Evolutionary conservation across 2,113 vertebrate genomes (phyloP), one percentile per base, ranked within the genome.

Genomic region (Malurus alboscapulatus): DNA sequence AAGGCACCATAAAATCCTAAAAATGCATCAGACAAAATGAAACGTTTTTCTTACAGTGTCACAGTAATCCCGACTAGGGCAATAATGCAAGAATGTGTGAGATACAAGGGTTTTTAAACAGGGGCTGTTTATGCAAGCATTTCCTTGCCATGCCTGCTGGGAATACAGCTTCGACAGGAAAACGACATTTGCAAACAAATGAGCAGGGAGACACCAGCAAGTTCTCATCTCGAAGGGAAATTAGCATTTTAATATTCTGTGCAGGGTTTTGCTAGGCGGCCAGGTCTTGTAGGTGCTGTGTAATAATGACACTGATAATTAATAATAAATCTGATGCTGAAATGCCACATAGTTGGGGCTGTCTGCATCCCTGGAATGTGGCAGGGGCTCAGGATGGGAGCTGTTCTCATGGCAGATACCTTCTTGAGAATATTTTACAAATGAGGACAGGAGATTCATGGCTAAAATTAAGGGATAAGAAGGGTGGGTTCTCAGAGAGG

Each of bases 151-250:
- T 18, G 84, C 90, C 84, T 93, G 63, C 89, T 83, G 93, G 78
- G 93, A 96, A 79, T 73, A 55, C 51, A 63, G 80, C 82, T 78
- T 79, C 42, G 6, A 50, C 81, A 94, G 87, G 38, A 72, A 92
- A 94, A 94, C 32, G 58, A 36, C 91, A 90, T 93, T 89, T 86
- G 95, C 96, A 95, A 96, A 94, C 96, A 96, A 95, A 96, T 93
- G 94, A 96, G 89, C 91, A 80, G 78, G 79, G 84, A 82, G 74
- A 88, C 89, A 89, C 54, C 66, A 77, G 88, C 79, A 82, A 87
- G 67, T 91, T 83, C 87, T 74, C 74, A n/a, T 93, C 78, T 89
- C 2, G 0, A 55, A 92, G 94, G 93, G 63, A 95, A 96, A 93
- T 94, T 66, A 94, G 71, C 92, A 63, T 88, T 93, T 95, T 94